A percentile compares a stretch with the other conserved stretches of the same genome.
Evolutionary conservation across 2,797 vertebrate genomes (phyloP).

Genomic region (Melanotaenia nigrans): DNA sequence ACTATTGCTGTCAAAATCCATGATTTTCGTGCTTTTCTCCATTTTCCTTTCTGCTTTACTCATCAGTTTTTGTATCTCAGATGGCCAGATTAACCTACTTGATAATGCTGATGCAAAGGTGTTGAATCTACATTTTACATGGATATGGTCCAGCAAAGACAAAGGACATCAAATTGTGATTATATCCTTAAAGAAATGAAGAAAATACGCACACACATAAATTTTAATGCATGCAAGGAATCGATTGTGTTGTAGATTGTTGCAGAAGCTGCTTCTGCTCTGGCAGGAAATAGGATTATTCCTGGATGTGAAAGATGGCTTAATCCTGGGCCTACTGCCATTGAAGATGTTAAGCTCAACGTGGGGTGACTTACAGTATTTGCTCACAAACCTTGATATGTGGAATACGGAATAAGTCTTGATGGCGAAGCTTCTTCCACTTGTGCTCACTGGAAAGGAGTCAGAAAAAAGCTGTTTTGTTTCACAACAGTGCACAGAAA

Average conservation of each 20-base stretch:
- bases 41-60: background rate
- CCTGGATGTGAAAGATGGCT: slow-evolving; percentile 31
- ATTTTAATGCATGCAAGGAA: slow-evolving; percentile 35
- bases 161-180: slow-evolving; percentile 5
- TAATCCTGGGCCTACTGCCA: slow-evolving; percentile 62
- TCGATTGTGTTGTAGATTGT: slow-evolving; percentile 19
- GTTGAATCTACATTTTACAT: slow-evolving; percentile 7
- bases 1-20: slow-evolving; percentile 10
- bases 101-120: slow-evolving; percentile 3
- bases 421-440: slow-evolving; percentile 33
- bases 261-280: slow-evolving; percentile 41
- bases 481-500: slow-evolving; percentile 46
- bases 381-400: slow-evolving; percentile 55
- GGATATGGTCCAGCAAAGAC: slow-evolving; percentile 4
- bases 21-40: background rate
- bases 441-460: slow-evolving; percentile 36
- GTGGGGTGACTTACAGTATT: slow-evolving; percentile 44
- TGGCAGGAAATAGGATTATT: slow-evolving; percentile 48
- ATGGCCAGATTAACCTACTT: slow-evolving; percentile 19
- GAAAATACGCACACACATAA: slow-evolving; percentile 11
- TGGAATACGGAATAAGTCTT: slow-evolving; percentile 53
- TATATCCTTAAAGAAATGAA: slow-evolving; percentile 3
- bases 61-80: slow-evolving; percentile 20
- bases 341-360: slow-evolving; percentile 47
- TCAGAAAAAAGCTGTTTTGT: slow-evolving; percentile 35